These are phyloP conservation scores for Eudemis profundana DNA, from an alignment of 2,888 invertebrate genomes.

Conservation along the genomic window DNA sequence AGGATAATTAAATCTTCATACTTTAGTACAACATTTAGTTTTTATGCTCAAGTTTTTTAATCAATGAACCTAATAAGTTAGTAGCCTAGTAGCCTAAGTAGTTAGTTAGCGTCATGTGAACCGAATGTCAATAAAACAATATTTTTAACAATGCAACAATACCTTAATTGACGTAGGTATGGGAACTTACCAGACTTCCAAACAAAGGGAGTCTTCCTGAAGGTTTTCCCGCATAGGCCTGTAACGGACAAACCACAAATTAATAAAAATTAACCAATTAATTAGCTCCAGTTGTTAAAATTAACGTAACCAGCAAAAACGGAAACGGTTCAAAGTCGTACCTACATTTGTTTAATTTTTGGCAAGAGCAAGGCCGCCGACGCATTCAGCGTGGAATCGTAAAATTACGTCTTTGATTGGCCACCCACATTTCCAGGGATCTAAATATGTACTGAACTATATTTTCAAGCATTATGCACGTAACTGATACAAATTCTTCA, in stretches of 20 bases:
- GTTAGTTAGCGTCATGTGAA: too few species aligned
- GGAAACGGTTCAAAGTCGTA: conserved; percentile 35
- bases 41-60: too few species aligned
- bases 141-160: background rate
- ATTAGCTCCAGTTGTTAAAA: conserved; percentile 6
- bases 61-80: too few species aligned
- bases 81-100: too few species aligned
- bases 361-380: conserved; percentile 39
- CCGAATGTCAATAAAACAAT: conserved; percentile 2
- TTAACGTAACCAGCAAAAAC: conserved; percentile 17
- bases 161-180: conserved; percentile 4
- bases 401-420: conserved; percentile 30
- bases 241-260: conserved; percentile 58
- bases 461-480: conserved; percentile 1
- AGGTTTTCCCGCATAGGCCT: conserved; percentile 90
- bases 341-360: conserved; percentile 37
- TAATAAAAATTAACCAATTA: conserved; percentile 13
- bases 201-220: conserved; percentile 89
- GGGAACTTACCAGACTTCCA: conserved; percentile 92
- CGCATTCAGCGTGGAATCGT: conserved; percentile 30
- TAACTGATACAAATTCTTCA: too few species aligned
- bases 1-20: too few species aligned
- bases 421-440: conserved; percentile 11
- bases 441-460: background rate
- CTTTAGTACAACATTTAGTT: too few species aligned